phyloP scores from a whole-genome alignment of 2,797 vertebrate species.

The Enteromius fasciolatus region DNA sequence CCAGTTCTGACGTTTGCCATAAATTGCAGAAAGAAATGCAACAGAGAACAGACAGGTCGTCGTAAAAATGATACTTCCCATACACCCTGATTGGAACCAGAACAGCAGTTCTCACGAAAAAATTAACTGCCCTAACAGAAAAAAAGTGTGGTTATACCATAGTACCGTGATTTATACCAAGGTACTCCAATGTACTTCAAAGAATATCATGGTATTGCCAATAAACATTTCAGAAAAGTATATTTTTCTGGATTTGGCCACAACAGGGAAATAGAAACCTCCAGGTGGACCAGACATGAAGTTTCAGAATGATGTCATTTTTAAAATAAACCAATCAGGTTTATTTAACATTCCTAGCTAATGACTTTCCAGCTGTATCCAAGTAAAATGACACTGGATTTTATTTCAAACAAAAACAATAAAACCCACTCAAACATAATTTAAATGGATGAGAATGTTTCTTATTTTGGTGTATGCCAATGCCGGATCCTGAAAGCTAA shows the following conservation, averaged over 20 bases:
- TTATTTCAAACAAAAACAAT: constrained; percentile 38
- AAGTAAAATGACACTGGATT: constrained; percentile 1
- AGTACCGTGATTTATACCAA: background rate
- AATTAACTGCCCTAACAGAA: background rate
- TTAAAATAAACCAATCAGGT: constrained; percentile 28
- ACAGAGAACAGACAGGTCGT: background rate
- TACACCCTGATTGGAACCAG: constrained; percentile 32
- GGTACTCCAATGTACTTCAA: background rate
- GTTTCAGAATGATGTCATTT: constrained; percentile 29
- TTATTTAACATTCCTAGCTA: constrained; percentile 39
- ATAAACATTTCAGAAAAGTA: background rate
- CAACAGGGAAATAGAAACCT: background rate
- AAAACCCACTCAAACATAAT: constrained; percentile 13
- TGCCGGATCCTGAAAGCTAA: constrained; percentile 1
- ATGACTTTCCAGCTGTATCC: background rate
- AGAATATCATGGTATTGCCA: background rate
- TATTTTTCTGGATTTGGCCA: background rate
- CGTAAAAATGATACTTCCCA: constrained; percentile 13
- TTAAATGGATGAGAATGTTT: constrained; percentile 6
- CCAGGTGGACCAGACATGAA: background rate
- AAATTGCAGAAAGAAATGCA: constrained; percentile 25
- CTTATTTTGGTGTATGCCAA: constrained; percentile 1
- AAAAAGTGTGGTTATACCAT: background rate
- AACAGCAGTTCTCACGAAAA: constrained; percentile 2
- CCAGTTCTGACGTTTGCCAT: constrained; percentile 30